Conservation (phyloP, 2,797 vertebrate species). For the Gastrophryne carolinensis region DNA sequence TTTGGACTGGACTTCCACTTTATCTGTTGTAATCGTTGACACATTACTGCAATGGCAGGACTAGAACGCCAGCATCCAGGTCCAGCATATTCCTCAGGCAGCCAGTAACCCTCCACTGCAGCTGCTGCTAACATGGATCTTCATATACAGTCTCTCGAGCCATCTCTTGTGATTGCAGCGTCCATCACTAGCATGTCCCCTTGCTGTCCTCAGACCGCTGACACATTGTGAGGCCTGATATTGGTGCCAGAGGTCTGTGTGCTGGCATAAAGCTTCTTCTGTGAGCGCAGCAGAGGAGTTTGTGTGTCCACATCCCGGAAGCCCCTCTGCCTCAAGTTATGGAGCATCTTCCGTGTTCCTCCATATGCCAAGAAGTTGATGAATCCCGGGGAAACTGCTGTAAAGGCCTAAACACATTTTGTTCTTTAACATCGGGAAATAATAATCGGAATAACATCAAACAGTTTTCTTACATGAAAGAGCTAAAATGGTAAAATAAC, state of each 20-base stretch:
- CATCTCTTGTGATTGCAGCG: no score
- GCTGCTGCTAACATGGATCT: no score
- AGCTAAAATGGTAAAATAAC: not conserved
- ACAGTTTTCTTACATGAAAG: not conserved
- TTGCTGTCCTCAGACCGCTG: conserved; percentile 59
- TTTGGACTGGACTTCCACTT: no score
- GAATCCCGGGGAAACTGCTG: conserved; percentile 85
- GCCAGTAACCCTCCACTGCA: no score
- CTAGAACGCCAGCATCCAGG: no score
- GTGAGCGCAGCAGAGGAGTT: conserved; percentile 83
- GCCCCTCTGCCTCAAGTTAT: conserved; percentile 61
- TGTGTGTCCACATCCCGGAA: conserved; percentile 79
- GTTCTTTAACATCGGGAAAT: not conserved
- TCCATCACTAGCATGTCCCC: no score
- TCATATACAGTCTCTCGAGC: no score
- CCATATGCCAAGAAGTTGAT: conserved; percentile 83
- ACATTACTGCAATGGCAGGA: no score
- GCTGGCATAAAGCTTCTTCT: conserved; percentile 77
- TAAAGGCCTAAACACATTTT: conserved; percentile 72
- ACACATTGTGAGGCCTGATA: conserved; percentile 49
- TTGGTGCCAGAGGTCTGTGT: conserved; percentile 18
- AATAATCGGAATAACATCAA: not conserved
- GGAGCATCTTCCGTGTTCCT: conserved; percentile 76
- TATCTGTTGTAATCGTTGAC: no score
- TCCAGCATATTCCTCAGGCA: no score